phyloP scores from a whole-genome alignment of 1,140 invertebrate genomes.

The Drosophila kikkawai region DNA sequence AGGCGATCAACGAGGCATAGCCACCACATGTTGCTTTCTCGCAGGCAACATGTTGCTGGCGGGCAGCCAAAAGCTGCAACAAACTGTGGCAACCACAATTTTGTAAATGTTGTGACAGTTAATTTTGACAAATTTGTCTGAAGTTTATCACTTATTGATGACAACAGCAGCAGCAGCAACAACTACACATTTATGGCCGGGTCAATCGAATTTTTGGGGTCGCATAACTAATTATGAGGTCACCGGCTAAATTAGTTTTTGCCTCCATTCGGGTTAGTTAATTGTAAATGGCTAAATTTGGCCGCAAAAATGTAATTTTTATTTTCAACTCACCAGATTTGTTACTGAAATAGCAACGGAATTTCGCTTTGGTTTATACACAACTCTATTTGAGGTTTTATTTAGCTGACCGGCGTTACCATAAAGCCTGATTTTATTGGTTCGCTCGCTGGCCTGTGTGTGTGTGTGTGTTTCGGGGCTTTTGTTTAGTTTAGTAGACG shows the following conservation, averaged over 20 bases:
- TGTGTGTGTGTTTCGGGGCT: constrained; percentile 14
- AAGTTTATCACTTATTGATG: constrained; percentile 76
- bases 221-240: constrained; percentile 79
- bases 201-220: constrained; percentile 62
- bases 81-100: constrained; percentile 55
- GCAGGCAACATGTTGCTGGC: constrained; percentile 44
- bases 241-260: constrained; percentile 62
- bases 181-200: constrained; percentile 31
- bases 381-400: constrained; percentile 54
- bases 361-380: constrained; percentile 58
- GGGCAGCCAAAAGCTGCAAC: constrained; percentile 18
- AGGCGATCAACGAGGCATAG: constrained; percentile 21
- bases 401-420: constrained; percentile 47
- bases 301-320: constrained; percentile 38
- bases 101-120: constrained; percentile 70
- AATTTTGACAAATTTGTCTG: constrained; percentile 79
- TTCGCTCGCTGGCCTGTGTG: constrained; percentile 23
- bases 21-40: constrained; percentile 38
- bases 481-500: constrained; percentile 26
- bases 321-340: constrained; percentile 3
- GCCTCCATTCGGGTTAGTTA: constrained; percentile 24
- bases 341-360: constrained; percentile 45
- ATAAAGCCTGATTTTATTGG: constrained; percentile 78
- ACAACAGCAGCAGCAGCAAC: constrained; percentile 25
- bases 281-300: constrained; percentile 51